These are phyloP conservation scores for Morpho deidamia DNA, from an alignment of 2,888 invertebrate genomes.

Conservation along the genomic window DNA sequence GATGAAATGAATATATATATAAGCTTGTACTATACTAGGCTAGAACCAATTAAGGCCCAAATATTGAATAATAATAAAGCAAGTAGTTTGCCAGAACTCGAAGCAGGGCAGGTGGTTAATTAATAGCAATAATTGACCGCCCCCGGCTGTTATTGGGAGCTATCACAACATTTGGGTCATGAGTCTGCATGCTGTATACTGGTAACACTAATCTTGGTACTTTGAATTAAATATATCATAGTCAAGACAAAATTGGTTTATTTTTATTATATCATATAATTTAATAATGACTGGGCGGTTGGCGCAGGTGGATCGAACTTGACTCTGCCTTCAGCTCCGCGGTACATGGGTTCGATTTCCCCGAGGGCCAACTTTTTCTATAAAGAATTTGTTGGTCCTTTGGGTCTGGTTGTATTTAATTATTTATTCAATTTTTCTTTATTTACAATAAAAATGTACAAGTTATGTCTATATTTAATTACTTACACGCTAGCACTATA, in stretches of 20 bases:
- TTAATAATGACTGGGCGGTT: no score
- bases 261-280: no score
- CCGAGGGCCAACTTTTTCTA: no score
- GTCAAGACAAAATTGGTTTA: neutral
- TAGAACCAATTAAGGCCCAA: constrained; percentile 13
- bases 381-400: no score
- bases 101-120: constrained; percentile 33
- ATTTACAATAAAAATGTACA: no score
- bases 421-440: no score
- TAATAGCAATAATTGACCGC: constrained; percentile 52
- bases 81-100: constrained; percentile 12
- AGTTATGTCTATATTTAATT: no score
- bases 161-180: constrained; percentile 67
- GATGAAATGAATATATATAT: neutral
- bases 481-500: no score
- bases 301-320: no score
- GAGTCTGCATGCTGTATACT: constrained; percentile 45
- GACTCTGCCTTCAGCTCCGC: no score
- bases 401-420: no score
- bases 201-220: constrained; percentile 28
- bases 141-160: constrained; percentile 67
- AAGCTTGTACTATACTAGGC: neutral
- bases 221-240: constrained; percentile 16
- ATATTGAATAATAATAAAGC: constrained; percentile 16
- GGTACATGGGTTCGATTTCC: no score